A percentile compares a stretch with the other conserved stretches of the same genome.
These are phyloP conservation scores for Drymonia ruficornis DNA, from an alignment of 2,888 invertebrate genomes.

Conservation along the genomic window DNA sequence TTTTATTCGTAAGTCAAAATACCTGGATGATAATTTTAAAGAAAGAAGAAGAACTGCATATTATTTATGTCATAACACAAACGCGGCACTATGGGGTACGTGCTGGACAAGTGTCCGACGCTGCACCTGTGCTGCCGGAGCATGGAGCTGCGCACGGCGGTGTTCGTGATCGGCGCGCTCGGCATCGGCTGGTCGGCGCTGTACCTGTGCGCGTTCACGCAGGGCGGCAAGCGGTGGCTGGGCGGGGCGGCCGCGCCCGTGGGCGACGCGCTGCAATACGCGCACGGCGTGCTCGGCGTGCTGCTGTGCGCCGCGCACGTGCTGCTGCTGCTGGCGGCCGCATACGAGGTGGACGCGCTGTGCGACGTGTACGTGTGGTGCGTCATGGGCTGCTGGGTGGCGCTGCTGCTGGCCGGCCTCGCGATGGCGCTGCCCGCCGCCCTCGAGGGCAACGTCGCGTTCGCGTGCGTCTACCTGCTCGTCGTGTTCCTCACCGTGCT, in stretches of 20 bases:
- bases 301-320: constrained; percentile 42
- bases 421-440: constrained; percentile 11
- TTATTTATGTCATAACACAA: not conserved
- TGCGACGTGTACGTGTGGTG: constrained; percentile 56
- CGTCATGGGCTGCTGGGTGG: constrained; percentile 30
- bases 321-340: constrained; percentile 41
- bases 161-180: constrained; percentile 25
- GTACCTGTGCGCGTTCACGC: constrained; percentile 35
- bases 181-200: constrained; percentile 41
- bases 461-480: constrained; percentile 6
- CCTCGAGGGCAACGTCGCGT: constrained; percentile 12
- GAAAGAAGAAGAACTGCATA: no score
- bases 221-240: constrained; percentile 25
- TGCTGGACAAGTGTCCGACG: constrained; percentile 46
- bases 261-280: constrained; percentile 29
- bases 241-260: constrained; percentile 22
- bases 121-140: constrained; percentile 38
- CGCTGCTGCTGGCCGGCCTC: constrained; percentile 16
- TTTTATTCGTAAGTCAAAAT: no score
- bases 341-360: constrained; percentile 37
- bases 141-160: constrained; percentile 1
- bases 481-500: constrained; percentile 21
- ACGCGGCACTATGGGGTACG: constrained; percentile 39
- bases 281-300: constrained; percentile 47
- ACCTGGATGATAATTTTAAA: no score